phyloP scores from a whole-genome alignment of 2,797 vertebrate genomes.

The Rhynchotus rufescens region DNA sequence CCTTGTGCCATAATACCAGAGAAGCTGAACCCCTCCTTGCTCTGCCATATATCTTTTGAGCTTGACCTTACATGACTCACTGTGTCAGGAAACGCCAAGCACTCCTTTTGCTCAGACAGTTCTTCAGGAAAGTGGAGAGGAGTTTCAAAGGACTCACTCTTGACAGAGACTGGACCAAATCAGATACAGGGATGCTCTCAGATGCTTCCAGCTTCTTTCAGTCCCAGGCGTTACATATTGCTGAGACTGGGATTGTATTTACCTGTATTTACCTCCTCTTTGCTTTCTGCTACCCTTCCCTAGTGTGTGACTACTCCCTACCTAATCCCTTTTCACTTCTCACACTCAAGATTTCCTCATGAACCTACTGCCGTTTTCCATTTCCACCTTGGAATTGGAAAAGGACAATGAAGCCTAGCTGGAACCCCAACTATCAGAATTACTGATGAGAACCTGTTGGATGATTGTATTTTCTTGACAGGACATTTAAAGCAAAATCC shows the following conservation, averaged over 20 bases:
- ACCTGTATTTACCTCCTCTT: neutral
- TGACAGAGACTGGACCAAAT: conserved; percentile 8
- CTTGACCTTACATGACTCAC: conserved; percentile 43
- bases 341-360: neutral
- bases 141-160: fast-evolving
- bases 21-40: conserved; percentile 6
- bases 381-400: neutral
- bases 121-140: conserved; percentile 47
- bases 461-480: neutral
- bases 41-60: conserved; percentile 36
- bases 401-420: neutral
- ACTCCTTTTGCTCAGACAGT: neutral
- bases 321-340: neutral
- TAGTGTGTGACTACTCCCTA: neutral
- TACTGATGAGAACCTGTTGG: neutral
- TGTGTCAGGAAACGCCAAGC: conserved; percentile 4
- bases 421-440: neutral
- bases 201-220: neutral
- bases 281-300: neutral
- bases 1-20: conserved; percentile 49
- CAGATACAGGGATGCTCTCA: neutral
- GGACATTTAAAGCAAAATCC: neutral
- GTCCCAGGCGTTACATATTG: fast-evolving
- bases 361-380: neutral
- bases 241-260: neutral